Percentiles rank a stretch among this genome's conserved stretches.
phyloP scores from a whole-genome alignment of 2,888 invertebrate species.

The Rhyacophila evoluta region DNA sequence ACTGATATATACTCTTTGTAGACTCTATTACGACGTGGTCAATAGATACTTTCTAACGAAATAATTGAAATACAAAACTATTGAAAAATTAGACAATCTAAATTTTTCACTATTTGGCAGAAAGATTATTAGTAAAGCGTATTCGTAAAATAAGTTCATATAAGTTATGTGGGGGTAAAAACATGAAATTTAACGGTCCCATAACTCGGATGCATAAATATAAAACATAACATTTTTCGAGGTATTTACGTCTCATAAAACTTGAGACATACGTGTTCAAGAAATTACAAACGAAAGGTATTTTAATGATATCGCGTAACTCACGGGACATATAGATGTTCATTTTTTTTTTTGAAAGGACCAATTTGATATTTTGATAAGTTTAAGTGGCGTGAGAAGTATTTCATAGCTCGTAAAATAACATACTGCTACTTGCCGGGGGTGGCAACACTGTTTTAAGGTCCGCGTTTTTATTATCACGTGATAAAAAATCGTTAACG shows the following conservation, averaged over 20 bases:
- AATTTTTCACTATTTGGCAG: too few relatives aligned
- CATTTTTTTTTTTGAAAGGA: not conserved
- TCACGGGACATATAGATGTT: not conserved
- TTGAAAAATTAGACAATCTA: too few relatives aligned
- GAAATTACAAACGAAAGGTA: slow-evolving; percentile 19
- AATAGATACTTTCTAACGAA: too few relatives aligned
- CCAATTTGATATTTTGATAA: slow-evolving; percentile 22
- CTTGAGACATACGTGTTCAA: slow-evolving; percentile 12
- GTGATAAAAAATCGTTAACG: slow-evolving; percentile 24
- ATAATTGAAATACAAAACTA: too few relatives aligned
- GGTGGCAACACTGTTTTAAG: slow-evolving; percentile 7
- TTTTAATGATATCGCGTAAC: not conserved
- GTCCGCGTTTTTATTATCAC: slow-evolving; percentile 7
- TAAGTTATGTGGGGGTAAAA: not conserved
- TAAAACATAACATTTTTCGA: slow-evolving; percentile 2
- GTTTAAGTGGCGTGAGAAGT: slow-evolving; percentile 16
- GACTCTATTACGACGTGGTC: too few relatives aligned
- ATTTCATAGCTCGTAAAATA: not conserved
- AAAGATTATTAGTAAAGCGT: not conserved
- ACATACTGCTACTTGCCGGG: not conserved
- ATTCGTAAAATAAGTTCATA: not conserved
- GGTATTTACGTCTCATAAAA: slow-evolving; percentile 22
- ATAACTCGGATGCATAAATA: not conserved
- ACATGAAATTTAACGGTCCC: not conserved
- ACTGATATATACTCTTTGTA: too few relatives aligned